Evolutionary conservation across 2,888 invertebrate species (phyloP).

Genomic region (Papilio gigon): DNA sequence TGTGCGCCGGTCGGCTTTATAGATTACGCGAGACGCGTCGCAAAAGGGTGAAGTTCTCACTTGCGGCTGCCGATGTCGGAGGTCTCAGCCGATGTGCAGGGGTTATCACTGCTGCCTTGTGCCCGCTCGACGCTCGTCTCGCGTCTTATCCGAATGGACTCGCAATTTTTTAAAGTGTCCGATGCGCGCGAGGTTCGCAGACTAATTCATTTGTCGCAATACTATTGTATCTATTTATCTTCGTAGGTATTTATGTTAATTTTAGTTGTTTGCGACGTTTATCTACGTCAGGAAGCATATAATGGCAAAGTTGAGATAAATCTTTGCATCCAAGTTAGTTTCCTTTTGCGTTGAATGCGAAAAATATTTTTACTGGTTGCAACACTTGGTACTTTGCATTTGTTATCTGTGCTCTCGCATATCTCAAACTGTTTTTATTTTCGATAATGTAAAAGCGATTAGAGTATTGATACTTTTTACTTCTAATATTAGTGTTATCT

Average conservation of each 20-base stretch:
- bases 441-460: background rate
- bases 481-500: background rate
- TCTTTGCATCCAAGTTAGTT: background rate
- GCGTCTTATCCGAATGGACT: constrained; percentile 52
- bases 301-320: background rate
- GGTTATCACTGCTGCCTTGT: constrained; percentile 71
- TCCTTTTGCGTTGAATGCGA: background rate
- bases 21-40: constrained; percentile 69
- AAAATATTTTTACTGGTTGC: background rate
- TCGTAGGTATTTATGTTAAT: constrained; percentile 27
- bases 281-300: background rate
- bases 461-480: background rate
- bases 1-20: constrained; percentile 73
- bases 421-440: background rate
- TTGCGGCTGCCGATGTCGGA: constrained; percentile 62
- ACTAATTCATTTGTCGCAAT: constrained; percentile 19
- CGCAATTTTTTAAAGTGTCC: constrained; percentile 55
- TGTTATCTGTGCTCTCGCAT: background rate
- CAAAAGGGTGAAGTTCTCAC: constrained; percentile 71
- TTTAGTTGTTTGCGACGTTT: background rate
- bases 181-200: constrained; percentile 33
- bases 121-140: constrained; percentile 64
- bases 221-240: constrained; percentile 24
- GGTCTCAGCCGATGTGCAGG: constrained; percentile 59
- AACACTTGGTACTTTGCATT: background rate